Percentiles rank a stretch among this genome's conserved stretches.
phyloP scores from a whole-genome alignment of 2,797 vertebrate genomes.

The Distichodus sexfasciatus region DNA sequence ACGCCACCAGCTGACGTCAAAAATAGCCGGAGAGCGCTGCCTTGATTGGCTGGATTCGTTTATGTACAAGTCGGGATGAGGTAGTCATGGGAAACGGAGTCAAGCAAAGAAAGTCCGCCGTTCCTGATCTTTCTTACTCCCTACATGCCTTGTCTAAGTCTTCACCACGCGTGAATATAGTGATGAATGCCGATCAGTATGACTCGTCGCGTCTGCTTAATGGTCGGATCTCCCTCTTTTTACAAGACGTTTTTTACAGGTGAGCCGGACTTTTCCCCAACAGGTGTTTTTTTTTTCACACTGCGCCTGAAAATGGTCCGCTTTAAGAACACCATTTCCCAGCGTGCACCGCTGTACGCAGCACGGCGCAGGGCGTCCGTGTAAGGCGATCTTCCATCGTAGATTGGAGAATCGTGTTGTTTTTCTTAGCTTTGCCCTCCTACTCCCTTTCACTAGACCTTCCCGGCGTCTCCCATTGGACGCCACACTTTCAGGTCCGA shows the following conservation, averaged over 20 bases:
- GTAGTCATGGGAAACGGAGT: not conserved
- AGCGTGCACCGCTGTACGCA: conserved; percentile 49
- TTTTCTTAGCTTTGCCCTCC: conserved; percentile 38
- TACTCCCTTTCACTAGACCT: conserved; percentile 56
- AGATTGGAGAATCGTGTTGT: conserved; percentile 33
- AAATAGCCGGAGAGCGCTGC: too few species aligned
- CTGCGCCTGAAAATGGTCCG: not conserved
- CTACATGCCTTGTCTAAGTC: too few species aligned
- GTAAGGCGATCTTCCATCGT: not conserved
- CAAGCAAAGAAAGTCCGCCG: not conserved
- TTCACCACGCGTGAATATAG: too few species aligned
- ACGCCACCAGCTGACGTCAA: conserved; percentile 43
- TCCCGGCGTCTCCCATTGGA: conserved; percentile 68
- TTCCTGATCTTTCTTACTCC: not conserved
- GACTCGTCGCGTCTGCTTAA: not conserved
- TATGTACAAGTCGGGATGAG: conserved; percentile 20
- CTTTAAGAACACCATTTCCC: conserved; percentile 56
- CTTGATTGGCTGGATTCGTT: conserved; percentile 71
- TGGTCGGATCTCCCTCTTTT: not conserved
- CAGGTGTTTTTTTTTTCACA: conserved; percentile 4
- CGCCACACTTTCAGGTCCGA: conserved; percentile 67
- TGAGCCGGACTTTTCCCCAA: not conserved
- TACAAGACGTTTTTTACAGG: not conserved
- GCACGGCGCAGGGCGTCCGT: conserved; percentile 38
- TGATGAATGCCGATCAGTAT: too few species aligned